Evolutionary conservation across 2,888 invertebrate species (phyloP).

Genomic region (Rapana venosa): DNA sequence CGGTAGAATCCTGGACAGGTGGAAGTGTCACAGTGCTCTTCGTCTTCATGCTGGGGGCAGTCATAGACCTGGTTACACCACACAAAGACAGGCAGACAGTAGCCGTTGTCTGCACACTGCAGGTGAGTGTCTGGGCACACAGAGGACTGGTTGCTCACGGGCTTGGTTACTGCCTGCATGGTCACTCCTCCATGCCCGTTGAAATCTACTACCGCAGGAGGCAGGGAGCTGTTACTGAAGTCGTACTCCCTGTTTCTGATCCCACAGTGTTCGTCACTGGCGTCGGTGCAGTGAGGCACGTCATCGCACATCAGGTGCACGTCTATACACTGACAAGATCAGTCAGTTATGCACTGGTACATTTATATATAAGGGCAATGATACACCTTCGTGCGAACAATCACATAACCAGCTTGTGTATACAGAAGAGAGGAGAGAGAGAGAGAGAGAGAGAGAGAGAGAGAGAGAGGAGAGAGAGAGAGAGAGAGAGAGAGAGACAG

Average conservation of each 20-base stretch:
- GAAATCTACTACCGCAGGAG: neutral
- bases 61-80: slow-evolving; percentile 26
- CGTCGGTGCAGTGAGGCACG: neutral
- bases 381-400: neutral
- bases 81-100: slow-evolving; percentile 23
- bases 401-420: neutral
- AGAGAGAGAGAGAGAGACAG: too few species aligned
- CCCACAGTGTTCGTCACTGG: neutral
- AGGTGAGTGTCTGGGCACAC: slow-evolving; percentile 16
- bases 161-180: neutral
- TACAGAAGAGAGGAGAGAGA: too few species aligned
- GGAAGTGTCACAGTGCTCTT: neutral
- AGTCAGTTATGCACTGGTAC: neutral
- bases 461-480: too few species aligned
- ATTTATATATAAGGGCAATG: neutral
- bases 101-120: slow-evolving; percentile 18
- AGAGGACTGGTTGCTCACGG: neutral
- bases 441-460: too few species aligned
- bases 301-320: neutral
- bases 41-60: slow-evolving; percentile 30
- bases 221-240: neutral
- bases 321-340: neutral
- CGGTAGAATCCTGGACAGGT: slow-evolving; percentile 15
- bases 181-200: neutral
- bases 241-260: too few species aligned